A percentile compares a stretch with the other conserved stretches of the same genome.
phyloP scores from a whole-genome alignment of 2,888 invertebrate genomes.

The Mythimna pallens region DNA sequence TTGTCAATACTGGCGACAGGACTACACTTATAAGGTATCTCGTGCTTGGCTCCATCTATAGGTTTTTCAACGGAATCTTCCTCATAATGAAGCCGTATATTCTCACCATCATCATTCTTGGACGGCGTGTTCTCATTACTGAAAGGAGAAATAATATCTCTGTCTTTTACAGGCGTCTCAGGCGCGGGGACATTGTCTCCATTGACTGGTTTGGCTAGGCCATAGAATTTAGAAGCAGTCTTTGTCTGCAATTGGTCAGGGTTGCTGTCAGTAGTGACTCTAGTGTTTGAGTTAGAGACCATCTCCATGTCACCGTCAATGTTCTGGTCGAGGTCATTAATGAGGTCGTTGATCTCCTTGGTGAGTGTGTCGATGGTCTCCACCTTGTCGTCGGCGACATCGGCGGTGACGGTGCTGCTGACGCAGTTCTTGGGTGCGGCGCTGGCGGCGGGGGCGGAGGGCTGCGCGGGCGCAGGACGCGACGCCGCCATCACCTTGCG shows the following conservation, averaged over 20 bases:
- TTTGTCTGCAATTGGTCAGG: conserved; percentile 79
- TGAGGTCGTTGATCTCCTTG: conserved; percentile 87
- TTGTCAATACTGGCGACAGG: conserved; percentile 87
- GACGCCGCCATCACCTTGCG: conserved; percentile 79
- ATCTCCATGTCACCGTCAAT: conserved; percentile 82
- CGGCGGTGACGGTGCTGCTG: conserved; percentile 70
- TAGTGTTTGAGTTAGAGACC: conserved; percentile 61
- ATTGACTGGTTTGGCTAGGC: conserved; percentile 81
- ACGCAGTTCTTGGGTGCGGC: conserved; percentile 51
- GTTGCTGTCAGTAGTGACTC: conserved; percentile 41
- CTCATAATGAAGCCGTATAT: conserved; percentile 86
- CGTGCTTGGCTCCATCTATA: conserved; percentile 78
- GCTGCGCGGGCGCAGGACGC: conserved; percentile 37
- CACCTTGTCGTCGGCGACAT: conserved; percentile 77
- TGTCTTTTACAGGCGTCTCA: conserved; percentile 84
- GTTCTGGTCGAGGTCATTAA: conserved; percentile 85
- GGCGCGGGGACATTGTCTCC: conserved; percentile 75
- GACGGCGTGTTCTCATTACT: conserved; percentile 83
- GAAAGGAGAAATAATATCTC: conserved; percentile 72
- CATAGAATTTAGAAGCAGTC: conserved; percentile 82
- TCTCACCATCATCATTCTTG: conserved; percentile 86
- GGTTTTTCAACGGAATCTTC: conserved; percentile 84
- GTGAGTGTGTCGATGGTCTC: conserved; percentile 86
- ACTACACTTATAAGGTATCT: conserved; percentile 82
- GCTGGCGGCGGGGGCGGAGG: conserved; percentile 34